These are phyloP conservation scores for Aleiodes testaceus DNA, from an alignment of 2,888 invertebrate species.

Conservation along the genomic window DNA sequence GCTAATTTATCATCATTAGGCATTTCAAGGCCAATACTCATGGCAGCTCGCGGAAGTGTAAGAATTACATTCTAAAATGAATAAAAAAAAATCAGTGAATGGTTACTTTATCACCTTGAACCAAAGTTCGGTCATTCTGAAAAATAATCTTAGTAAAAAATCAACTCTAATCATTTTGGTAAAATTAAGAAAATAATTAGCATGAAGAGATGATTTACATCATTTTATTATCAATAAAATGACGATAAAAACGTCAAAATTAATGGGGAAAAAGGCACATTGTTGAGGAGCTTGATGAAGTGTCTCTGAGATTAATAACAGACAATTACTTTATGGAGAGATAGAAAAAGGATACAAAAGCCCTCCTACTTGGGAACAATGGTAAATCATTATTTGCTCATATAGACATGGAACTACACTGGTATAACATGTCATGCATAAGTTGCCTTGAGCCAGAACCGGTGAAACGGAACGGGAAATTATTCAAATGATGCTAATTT, in stretches of 20 bases:
- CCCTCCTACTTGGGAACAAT: not conserved
- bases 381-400: constrained; percentile 5
- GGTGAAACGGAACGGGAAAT: constrained; percentile 65
- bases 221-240: not conserved
- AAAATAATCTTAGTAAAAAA: no score
- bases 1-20: no score
- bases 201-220: not conserved
- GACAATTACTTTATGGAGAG: not conserved
- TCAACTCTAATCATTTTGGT: no score
- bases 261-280: not conserved
- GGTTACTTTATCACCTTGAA: constrained; percentile 40
- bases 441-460: constrained; percentile 71
- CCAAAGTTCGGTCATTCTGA: constrained; percentile 5
- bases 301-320: not conserved
- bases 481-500: constrained; percentile 60
- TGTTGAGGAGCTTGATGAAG: not conserved
- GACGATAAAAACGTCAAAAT: constrained; percentile 28
- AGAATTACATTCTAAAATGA: not conserved
- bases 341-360: not conserved
- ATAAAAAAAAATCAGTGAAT: constrained; percentile 32
- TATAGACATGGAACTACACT: not conserved
- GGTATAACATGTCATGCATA: constrained; percentile 26
- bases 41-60: no score
- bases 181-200: no score
- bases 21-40: no score